Base-by-base conservation (phyloP, 1,140 invertebrate genomes). In the Drosophila virilis region DNA sequence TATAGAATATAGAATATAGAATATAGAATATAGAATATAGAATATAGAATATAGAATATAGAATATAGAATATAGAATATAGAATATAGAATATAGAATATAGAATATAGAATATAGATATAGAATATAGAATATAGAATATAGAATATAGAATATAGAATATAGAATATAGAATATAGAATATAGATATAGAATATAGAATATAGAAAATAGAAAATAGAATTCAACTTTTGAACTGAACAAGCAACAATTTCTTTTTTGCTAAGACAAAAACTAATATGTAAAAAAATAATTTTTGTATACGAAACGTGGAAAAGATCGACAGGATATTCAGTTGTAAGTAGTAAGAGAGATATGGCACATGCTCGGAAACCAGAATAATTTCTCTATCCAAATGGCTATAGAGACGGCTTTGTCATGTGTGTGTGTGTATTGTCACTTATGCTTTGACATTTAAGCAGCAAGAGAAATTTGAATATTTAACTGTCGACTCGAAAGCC, bases 381-480 rank as follows among this genome's bases (percentile, higher is more conserved):
- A 28, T 5, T 28, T 5, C 4, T 28, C 22, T 28, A 28, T 28
- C 4, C 22, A 5, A 5, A 4, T 5, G 4, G 4, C 4, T 28
- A 5, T 28, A 28, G 22, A 5, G 2, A 5, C 2, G 22, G 22
- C 22, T 5, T 28, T 28, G 22, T 28, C 22, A 28, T 28, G 4
- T 6, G 12, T 52, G n/a, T 35, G 2, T 33, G 28, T 51, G 8
- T 6, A 12, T 50, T 12, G 45, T 22, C 9, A 22, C 9, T 28
- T 7, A 10, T 28, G 17, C 22, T 45, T 45, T 32, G 28, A 17
- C 59, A 45, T 65, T 72, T 12, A n/a, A 42, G 45, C 68, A 67
- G 42, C 79, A 78, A 38, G 37, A 50, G 13, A 54, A 72, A 32
- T 68, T 69, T 65, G 43, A 80, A 67, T 77, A 78, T 71, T 66